Base-by-base conservation (phyloP, 2,797 vertebrate genomes). In the Sebastes flavidus region DNA sequence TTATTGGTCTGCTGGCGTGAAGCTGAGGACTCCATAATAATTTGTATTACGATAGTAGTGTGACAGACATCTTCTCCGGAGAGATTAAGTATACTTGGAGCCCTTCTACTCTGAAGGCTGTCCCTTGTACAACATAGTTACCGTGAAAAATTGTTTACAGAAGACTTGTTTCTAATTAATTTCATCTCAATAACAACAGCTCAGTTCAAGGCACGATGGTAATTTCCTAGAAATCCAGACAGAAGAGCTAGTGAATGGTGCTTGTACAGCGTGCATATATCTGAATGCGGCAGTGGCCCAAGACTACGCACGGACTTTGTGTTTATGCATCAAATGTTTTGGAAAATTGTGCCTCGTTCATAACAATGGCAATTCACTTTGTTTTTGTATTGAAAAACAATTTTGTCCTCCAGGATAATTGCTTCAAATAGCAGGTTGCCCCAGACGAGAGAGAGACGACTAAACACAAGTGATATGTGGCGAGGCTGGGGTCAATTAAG, bases 291-390 rank as follows among this genome's bases (percentile, higher is more conserved):
- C 59, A 79, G 54, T 73, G 49, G 49, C 27, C 66, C 61, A 73
- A 66, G 52, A 86, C 74, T 81, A 77, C 55, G 81, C 65, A 58
- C 69, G n/a, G 49, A 73, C 49, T 65, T 71, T 78, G 62, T 80
- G 62, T 83, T 89, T 84, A 88, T 91, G 82, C 78, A 81, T 87
- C 65, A 84, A 87, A 85, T 91, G 84, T 88, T 92, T 92, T 75
- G 82, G 79, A 84, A 92, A 92, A 92, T 89, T 83, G 85, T 79
- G 72, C 61, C 65, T 71, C 62, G 65, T 77, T 91, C 75, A 86
- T 78, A 87, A 87, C 75, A 76, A 86, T 80, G 67, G 68, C 82
- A 87, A 76, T 84, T 85, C 76, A 81, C 73, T 82, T 90, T 83
- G 77, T 84, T 90, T 91, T 87, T 82, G 80, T 89, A 76, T 89